Percentiles rank a stretch among this genome's conserved stretches.
These are phyloP conservation scores for Charina bottae DNA, from an alignment of 2,113 vertebrate genomes.

Conservation along the genomic window DNA sequence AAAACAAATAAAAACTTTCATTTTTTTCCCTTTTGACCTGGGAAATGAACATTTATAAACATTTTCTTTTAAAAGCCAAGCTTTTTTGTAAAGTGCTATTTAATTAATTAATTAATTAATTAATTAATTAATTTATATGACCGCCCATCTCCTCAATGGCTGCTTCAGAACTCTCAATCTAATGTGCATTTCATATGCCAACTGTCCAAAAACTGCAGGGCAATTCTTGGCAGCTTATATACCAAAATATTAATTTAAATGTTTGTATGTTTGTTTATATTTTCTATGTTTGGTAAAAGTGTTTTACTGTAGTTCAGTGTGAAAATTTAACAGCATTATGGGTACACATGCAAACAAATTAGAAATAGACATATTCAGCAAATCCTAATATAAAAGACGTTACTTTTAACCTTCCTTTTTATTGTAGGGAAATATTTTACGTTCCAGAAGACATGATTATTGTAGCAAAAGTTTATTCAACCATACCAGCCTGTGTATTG, in stretches of 20 bases:
- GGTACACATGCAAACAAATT: background rate
- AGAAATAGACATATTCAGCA: background rate
- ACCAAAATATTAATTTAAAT: background rate
- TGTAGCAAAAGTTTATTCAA: constrained; percentile 79
- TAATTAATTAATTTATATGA: too few species aligned
- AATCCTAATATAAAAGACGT: constrained; percentile 1
- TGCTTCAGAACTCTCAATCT: background rate
- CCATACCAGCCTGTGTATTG: constrained; percentile 76
- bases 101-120: too few species aligned
- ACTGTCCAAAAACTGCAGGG: background rate
- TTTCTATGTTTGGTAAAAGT: background rate
- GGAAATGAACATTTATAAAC: background rate
- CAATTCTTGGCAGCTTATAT: background rate
- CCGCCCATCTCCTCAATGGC: too few species aligned
- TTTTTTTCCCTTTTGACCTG: background rate
- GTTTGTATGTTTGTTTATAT: background rate
- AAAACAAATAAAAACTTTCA: background rate
- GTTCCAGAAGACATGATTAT: constrained; percentile 83
- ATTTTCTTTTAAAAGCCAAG: background rate
- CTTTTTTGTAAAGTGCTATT: background rate
- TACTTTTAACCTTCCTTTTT: constrained; percentile 19
- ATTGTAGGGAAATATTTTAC: constrained; percentile 86
- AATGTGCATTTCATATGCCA: background rate
- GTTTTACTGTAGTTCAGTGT: background rate
- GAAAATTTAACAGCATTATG: background rate